Base-by-base conservation (phyloP, 1,140 invertebrate species). In the Hylaeus volcanicus region DNA sequence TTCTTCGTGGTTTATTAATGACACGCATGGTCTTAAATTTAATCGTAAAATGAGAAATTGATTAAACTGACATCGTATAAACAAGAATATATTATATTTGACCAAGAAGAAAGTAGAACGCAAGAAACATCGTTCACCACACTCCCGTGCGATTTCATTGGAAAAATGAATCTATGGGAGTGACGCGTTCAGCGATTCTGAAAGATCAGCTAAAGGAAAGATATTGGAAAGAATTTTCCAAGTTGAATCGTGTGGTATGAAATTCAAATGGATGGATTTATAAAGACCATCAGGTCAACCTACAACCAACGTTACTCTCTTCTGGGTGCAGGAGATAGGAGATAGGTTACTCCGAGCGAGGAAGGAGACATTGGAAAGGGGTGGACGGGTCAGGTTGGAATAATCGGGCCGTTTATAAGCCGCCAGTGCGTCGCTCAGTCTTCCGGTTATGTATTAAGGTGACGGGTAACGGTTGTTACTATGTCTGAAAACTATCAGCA, bases 381-480 rank as follows among this genome's bases (percentile, higher is more conserved):
- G 71, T 26, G 74, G 81, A 79, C 51, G 37, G 48, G 74, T 68
- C 56, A 75, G 77, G 79, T 68, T 53, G 84, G 91, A 91, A 92
- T 92, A 92, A 92, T 92, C 90, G 88, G 84, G 90, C 88, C 91
- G 88, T 92, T 92, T 92, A 92, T 91, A 92, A 92, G 91, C 90
- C 73, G 55, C 84, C 64, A 78, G 88, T 88, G 89, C 85, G 87
- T 89, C 84, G 79, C 15, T 74, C 61, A 68, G 64, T 75, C 87
- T 89, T 90, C 83, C 88, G 87, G 86, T 86, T 85, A 86, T 89
- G 88, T 87, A 91, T 92, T 90, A 91, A 90, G 87, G 88, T 92
- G 91, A 92, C 90, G 90, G 87, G 91, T 89, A 90, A 91, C 88
- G 85, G 86, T 78, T 85, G 79, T 87, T 86, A 86, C 80, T 82